A percentile compares a stretch with the other conserved stretches of the same genome.
Conservation (phyloP, 2,888 invertebrate genomes). For the Ommatoiulus sabulosus region DNA sequence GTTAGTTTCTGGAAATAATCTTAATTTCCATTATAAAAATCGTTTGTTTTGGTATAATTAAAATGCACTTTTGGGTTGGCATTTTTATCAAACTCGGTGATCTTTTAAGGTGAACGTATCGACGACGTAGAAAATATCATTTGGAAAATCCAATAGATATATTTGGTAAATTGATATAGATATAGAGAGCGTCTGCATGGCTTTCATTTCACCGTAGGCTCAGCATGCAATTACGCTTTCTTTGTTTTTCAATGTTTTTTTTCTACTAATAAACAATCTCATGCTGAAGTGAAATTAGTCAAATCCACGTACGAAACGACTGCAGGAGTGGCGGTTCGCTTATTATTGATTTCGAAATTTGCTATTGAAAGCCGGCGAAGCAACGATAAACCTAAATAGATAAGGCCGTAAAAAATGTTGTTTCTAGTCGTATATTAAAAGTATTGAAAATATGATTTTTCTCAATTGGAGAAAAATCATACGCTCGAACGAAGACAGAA, state of each 20-base stretch:
- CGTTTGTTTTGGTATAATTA: neutral
- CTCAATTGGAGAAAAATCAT: neutral
- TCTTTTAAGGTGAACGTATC: neutral
- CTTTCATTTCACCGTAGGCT: neutral
- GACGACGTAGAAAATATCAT: neutral
- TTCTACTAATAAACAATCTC: neutral
- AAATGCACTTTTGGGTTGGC: neutral
- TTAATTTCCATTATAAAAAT: neutral
- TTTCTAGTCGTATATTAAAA: neutral
- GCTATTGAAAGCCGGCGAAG: neutral
- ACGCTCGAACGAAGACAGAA: neutral
- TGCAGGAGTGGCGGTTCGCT: neutral
- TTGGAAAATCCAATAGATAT: neutral
- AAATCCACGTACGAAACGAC: neutral
- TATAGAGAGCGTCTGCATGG: neutral
- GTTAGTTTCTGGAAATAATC: too few species aligned
- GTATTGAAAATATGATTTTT: neutral
- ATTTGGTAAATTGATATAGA: too few species aligned
- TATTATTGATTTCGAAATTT: conserved; percentile 11
- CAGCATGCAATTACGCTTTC: neutral
- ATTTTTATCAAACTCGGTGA: neutral
- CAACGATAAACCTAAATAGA: conserved; percentile 30
- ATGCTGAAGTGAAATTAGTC: neutral
- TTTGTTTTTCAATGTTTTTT: neutral
- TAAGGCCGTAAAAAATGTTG: neutral